Evolutionary conservation across 2,113 vertebrate genomes (phyloP), one percentile per base, ranked within the genome.

Genomic region (Oncorhynchus nerka): DNA sequence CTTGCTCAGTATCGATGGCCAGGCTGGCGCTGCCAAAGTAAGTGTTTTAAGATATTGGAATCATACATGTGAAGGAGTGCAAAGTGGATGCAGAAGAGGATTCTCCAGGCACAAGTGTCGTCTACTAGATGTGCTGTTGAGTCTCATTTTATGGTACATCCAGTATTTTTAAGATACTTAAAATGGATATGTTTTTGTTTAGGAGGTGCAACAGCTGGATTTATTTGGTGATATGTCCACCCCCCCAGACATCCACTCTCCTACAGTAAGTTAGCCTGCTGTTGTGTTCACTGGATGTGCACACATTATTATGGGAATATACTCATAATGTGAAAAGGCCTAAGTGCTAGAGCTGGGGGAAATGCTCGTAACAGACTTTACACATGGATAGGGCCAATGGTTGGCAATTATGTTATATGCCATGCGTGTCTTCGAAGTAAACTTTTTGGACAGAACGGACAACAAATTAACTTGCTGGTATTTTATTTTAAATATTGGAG

Each of bases 171-270:
- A 55, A 16, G 51, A 55, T 19, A 0, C 16, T 55, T 3, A 19
- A 19, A 19, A 55, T 55, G 1, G 16, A 39, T 75, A 30, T 75
- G 30, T 82, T 71, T 73, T 12, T 80, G 87, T 92, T 75, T 90
- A 99, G 97, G 94, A 92, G 82, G 91, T 94, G 89, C 94, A 97
- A 74, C 96, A 97, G 86, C 92, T 94, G 90, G 92, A 97, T 88
- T 93, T 99, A 79, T 99, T 99, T 94, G 97, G 97, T 86, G 95
- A 93, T 92, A 98, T 99, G 94, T 97, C 97, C 72, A 99, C 97
- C 83, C 97, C 97, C 34, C 97, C 97, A 87, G 96, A 98, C 87
- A 90, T 97, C 81, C 94, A 83, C 89, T 92, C 92, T 88, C 91
- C 95, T 70, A 92, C 93, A 89, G 97, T 99, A 95, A 97, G 97